Evolutionary conservation across 2,797 vertebrate genomes (phyloP).

Genomic region (Denticeps clupeoides): DNA sequence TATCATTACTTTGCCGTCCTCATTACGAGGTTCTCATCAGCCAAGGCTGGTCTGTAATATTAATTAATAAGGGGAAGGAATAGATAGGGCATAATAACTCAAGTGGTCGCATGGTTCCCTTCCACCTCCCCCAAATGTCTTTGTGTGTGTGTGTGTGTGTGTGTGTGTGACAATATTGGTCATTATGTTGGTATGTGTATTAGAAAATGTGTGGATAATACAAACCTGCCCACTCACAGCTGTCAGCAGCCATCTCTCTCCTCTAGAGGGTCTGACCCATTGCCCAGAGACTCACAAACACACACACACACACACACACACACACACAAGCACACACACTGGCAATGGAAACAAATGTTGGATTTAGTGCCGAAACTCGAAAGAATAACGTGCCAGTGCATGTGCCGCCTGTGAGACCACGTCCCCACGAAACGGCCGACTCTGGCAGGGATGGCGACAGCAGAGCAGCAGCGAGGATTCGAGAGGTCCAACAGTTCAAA

Average conservation of each 20-base stretch:
- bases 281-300: no score
- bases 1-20: slow-evolving; percentile 58
- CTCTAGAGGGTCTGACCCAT: no score
- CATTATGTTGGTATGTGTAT: slow-evolving; percentile 28
- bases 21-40: slow-evolving; percentile 56
- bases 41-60: slow-evolving; percentile 42
- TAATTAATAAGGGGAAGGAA: slow-evolving; percentile 48
- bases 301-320: no score
- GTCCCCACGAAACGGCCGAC: background rate
- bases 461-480: background rate
- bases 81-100: slow-evolving; percentile 33
- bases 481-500: slow-evolving; percentile 5
- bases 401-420: background rate
- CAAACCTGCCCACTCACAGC: no score
- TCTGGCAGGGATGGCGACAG: background rate
- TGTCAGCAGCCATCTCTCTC: no score
- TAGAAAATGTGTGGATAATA: background rate
- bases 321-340: no score
- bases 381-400: no score
- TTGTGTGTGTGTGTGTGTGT: slow-evolving; percentile 24
- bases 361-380: no score
- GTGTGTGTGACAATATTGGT: background rate
- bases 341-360: no score
- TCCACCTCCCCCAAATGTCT: background rate
- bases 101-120: slow-evolving; percentile 30